Percentiles rank a stretch among this genome's conserved stretches.
Evolutionary conservation across 2,113 vertebrate genomes (phyloP).

Genomic region (Muscicapa adusta): DNA sequence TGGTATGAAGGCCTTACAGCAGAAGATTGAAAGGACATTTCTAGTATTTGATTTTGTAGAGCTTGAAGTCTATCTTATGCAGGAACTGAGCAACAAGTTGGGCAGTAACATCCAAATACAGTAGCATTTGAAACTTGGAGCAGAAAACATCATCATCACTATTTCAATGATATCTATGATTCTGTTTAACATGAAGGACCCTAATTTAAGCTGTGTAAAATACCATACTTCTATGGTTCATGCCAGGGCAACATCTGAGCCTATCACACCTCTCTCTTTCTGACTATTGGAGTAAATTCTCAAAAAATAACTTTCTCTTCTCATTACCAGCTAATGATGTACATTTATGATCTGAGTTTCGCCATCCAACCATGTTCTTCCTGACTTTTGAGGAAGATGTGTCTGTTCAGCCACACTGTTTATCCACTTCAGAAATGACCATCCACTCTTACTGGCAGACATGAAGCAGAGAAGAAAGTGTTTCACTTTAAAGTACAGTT

Average conservation of each 20-base stretch:
- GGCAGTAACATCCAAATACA: background rate
- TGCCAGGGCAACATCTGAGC: background rate
- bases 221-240: background rate
- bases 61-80: background rate
- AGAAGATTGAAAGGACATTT: background rate
- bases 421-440: background rate
- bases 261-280: background rate
- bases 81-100: background rate
- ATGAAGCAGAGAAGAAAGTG: background rate
- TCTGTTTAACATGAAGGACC: background rate
- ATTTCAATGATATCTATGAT: background rate
- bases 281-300: background rate
- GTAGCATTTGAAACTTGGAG: background rate
- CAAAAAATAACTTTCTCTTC: background rate
- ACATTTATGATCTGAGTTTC: background rate
- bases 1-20: background rate
- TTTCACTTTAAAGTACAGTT: background rate
- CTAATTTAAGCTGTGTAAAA: background rate
- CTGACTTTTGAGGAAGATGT: background rate
- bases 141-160: background rate
- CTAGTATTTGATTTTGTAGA: background rate
- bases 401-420: background rate
- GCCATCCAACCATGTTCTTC: background rate
- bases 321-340: background rate
- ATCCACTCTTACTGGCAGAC: background rate